Conservation (phyloP, 2,797 vertebrate genomes). For the Craterocephalus amniculus region DNA sequence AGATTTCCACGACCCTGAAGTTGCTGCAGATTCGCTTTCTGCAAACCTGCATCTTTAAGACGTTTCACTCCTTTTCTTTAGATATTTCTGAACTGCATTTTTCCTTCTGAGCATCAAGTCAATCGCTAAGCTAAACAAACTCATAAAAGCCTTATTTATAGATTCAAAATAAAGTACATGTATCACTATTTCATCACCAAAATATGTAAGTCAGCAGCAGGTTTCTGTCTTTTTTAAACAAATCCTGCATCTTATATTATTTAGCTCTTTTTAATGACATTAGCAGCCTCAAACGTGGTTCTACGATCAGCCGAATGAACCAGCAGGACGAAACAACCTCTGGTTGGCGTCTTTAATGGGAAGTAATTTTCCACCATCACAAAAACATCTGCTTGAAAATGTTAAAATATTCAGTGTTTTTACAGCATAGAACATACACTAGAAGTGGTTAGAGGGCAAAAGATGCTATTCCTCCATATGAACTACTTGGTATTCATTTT, state of each 20-base stretch:
- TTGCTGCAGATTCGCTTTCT: no score
- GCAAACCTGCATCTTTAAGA: no score
- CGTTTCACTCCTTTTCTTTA: no score
- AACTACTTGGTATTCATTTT: conserved; percentile 40
- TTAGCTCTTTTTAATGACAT: not conserved
- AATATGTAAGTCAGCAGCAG: no score
- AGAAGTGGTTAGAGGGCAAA: conserved; percentile 29
- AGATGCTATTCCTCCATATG: conserved; percentile 22
- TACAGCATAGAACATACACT: conserved; percentile 26
- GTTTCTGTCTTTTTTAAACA: no score
- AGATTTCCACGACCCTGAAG: no score
- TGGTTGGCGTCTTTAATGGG: conserved; percentile 34
- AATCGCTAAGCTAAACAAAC: conserved; percentile 13
- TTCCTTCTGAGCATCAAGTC: no score
- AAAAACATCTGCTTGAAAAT: conserved; percentile 21
- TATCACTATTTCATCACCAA: no score
- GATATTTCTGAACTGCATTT: no score
- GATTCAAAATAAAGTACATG: no score
- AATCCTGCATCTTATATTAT: no score
- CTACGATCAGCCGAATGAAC: conserved; percentile 31
- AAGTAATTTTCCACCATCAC: conserved; percentile 32
- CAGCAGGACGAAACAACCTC: conserved; percentile 33
- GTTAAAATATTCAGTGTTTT: conserved; percentile 33
- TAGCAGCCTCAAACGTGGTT: conserved; percentile 14
- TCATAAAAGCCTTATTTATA: not conserved